Base-by-base conservation (phyloP, 2,113 vertebrate genomes). In the Lampris incognitus region DNA sequence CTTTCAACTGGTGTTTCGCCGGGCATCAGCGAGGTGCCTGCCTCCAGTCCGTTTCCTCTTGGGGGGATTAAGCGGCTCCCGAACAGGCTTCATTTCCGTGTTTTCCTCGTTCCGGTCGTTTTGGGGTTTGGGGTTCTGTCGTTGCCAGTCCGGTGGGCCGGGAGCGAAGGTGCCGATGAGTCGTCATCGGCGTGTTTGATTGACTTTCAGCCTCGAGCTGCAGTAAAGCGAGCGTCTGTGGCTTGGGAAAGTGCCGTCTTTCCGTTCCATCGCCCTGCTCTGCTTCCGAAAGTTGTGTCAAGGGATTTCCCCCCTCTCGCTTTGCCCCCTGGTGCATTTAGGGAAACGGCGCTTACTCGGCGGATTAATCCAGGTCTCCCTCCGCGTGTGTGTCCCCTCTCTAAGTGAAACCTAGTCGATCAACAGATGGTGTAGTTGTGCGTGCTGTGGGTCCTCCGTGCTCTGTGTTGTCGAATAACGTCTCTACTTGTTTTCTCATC, bases 261-360 rank as follows among this genome's bases (percentile, higher is more conserved):
- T 71, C 41, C 9, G 11, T 9, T 9, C 56, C 38, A 58, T 72
- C 74, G 54, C 24, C 24, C 24, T 24, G 24, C 24, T 24, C 39
- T 1, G 2, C 38, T 67, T 82, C 39, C 40, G 60, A 67, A 42
- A 70, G 65, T 38, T 36, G 9, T 65, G 74, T 69, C 44, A 1
- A 49, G 71, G 85, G 77, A 65, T 79, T 81, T 79, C 77, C 66
- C 78, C 56, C n/a, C 52, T 11, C 60, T 58, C 65, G 24, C 24
- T 24, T 59, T 51, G 5, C 48, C 51, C 63, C 39, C 67, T 69
- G 66, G 65, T 70, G 67, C 64, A 9, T 4, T 8, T 73, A 39
- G 58, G 56, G 41, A 69, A 46, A 48, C n/a, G 3, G n/a, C 0
- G 65, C 71, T 79, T 40, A 69, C 70, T 63, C 52, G 37, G 52